Percentiles rank a stretch among this genome's conserved stretches.
Evolutionary conservation across 2,797 vertebrate genomes (phyloP).

Genomic region (Sebastes taczanowskii): DNA sequence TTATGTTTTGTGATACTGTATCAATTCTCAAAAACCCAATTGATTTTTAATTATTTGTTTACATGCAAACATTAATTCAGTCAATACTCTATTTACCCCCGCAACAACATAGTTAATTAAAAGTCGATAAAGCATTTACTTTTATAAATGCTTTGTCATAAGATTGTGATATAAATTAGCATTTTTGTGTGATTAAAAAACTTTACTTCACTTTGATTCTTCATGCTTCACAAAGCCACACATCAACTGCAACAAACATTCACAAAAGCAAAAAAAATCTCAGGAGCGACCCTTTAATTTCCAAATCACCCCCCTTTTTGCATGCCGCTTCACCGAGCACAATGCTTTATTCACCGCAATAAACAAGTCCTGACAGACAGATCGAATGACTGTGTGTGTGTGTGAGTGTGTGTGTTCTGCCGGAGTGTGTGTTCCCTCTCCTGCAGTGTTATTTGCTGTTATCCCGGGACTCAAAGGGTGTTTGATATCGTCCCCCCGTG

Average conservation of each 20-base stretch:
- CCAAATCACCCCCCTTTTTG: neutral
- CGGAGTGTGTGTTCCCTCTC: conserved; percentile 58
- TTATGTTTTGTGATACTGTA: too few relatives aligned
- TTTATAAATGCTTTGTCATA: neutral
- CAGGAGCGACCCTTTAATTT: conserved; percentile 6
- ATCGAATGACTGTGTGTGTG: conserved; percentile 30
- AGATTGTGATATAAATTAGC: neutral
- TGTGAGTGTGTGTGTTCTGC: conserved; percentile 20
- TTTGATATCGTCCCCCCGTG: conserved; percentile 84
- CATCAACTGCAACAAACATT: conserved; percentile 2
- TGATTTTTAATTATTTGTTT: neutral
- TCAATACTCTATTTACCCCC: too few relatives aligned
- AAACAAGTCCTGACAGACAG: conserved; percentile 68
- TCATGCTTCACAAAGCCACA: neutral
- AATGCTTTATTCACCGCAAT: conserved; percentile 54
- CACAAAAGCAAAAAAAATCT: neutral
- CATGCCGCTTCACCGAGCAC: conserved; percentile 14
- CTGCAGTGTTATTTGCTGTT: conserved; percentile 71
- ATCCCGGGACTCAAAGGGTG: conserved; percentile 66
- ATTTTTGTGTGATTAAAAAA: neutral
- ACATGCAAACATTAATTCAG: too few relatives aligned
- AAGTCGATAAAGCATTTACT: too few relatives aligned
- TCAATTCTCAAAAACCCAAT: too few relatives aligned
- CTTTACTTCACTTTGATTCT: neutral
- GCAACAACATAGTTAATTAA: too few relatives aligned